Conservation (phyloP, 2,113 vertebrate species). For the Channa maculata region DNA sequence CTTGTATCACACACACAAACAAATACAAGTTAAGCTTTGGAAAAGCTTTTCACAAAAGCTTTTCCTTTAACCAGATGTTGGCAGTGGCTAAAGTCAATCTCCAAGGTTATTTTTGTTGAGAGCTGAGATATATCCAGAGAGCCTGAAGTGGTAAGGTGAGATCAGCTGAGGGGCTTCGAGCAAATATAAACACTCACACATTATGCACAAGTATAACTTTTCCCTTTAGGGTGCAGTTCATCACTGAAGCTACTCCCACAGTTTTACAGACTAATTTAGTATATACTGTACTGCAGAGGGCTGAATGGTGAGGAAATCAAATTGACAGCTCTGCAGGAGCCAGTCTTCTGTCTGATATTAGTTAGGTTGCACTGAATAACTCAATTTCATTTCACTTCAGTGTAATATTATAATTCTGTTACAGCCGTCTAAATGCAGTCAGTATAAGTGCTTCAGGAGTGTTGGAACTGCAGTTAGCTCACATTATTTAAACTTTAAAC, state of each 20-base stretch:
- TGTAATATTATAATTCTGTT: slow-evolving; percentile 51
- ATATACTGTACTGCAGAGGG: slow-evolving; percentile 35
- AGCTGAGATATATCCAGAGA: slow-evolving; percentile 39
- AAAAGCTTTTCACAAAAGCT: neutral
- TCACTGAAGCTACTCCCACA: slow-evolving; percentile 25
- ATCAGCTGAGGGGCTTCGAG: slow-evolving; percentile 49
- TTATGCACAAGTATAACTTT: slow-evolving; percentile 17
- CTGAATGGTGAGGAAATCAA: slow-evolving; percentile 56
- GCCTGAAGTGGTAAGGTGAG: slow-evolving; percentile 55
- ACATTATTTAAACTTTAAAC: slow-evolving; percentile 40
- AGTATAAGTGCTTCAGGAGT: slow-evolving; percentile 45
- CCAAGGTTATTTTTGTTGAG: slow-evolving; percentile 52
- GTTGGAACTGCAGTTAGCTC: slow-evolving; percentile 41
- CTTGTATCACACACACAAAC: slow-evolving; percentile 23
- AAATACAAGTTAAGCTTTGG: neutral
- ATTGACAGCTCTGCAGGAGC: slow-evolving; percentile 56
- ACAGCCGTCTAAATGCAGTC: slow-evolving; percentile 51
- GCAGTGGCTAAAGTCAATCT: slow-evolving; percentile 42
- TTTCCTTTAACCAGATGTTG: slow-evolving; percentile 38
- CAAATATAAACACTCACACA: slow-evolving; percentile 62
- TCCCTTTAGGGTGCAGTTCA: slow-evolving; percentile 46
- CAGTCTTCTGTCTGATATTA: slow-evolving; percentile 44
- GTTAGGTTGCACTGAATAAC: slow-evolving; percentile 64
- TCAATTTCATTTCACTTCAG: slow-evolving; percentile 68
- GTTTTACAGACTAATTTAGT: slow-evolving; percentile 38